Evolutionary conservation across 1,140 invertebrate genomes (phyloP).

Genomic region (Diabrotica undecimpunctata): DNA sequence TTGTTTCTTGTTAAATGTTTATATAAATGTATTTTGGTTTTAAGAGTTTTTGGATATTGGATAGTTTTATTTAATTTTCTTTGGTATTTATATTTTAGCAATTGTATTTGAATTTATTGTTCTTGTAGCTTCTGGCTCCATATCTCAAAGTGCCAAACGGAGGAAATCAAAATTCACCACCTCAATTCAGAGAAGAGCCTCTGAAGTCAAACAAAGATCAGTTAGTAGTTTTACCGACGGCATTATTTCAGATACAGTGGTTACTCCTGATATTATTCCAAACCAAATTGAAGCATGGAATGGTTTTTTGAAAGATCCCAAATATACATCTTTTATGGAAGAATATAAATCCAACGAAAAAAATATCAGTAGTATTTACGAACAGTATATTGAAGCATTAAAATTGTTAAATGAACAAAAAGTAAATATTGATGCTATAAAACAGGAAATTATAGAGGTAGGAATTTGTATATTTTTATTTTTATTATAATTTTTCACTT

Average conservation of each 20-base stretch:
- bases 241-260: background rate
- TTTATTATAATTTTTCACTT: no score
- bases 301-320: conserved; percentile 7
- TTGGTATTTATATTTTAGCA: no score
- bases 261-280: conserved; percentile 15
- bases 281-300: conserved; percentile 22
- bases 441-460: conserved; percentile 23
- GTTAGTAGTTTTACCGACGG: background rate
- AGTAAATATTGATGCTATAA: conserved; percentile 17
- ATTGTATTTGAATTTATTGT: background rate
- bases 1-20: no score
- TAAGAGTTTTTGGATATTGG: no score
- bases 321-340: conserved; percentile 22
- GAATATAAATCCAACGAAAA: conserved; percentile 27
- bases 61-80: no score
- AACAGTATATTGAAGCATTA: conserved; percentile 18
- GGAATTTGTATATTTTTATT: background rate
- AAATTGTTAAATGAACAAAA: conserved; percentile 18
- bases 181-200: background rate
- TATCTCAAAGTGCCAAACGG: conserved; percentile 2
- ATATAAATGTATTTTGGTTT: no score
- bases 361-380: conserved; percentile 11
- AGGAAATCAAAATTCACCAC: background rate
- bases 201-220: background rate
- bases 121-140: conserved; percentile 1